Evolutionary conservation across 2,113 vertebrate genomes (phyloP).

Genomic region (Serilophus lunatus): DNA sequence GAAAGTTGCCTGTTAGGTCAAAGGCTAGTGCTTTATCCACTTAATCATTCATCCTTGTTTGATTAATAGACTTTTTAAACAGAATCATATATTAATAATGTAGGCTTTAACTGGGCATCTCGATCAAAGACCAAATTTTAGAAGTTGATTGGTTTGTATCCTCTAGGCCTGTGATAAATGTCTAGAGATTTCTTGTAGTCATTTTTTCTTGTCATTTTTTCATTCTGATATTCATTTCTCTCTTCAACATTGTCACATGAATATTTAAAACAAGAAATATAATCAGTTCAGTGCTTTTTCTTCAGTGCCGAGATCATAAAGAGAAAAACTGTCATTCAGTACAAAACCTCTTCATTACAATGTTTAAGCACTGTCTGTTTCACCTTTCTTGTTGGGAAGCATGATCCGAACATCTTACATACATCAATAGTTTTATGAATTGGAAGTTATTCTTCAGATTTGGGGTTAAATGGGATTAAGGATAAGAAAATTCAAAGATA

Average conservation of each 20-base stretch:
- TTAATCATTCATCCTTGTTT: constrained; percentile 70
- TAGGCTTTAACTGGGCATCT: constrained; percentile 67
- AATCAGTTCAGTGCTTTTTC: constrained; percentile 60
- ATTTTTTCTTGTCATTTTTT: constrained; percentile 57
- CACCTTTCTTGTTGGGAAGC: constrained; percentile 15
- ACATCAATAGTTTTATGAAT: neutral
- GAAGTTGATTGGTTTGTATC: constrained; percentile 70
- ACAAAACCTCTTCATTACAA: constrained; percentile 57
- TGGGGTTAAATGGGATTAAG: neutral
- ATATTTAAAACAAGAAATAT: constrained; percentile 72
- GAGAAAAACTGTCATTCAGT: constrained; percentile 40
- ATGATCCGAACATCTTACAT: neutral
- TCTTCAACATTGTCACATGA: constrained; percentile 69
- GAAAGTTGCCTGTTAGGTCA: constrained; percentile 58
- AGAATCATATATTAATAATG: constrained; percentile 74
- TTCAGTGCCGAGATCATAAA: constrained; percentile 47
- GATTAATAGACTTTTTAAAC: constrained; percentile 73
- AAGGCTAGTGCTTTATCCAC: constrained; percentile 56
- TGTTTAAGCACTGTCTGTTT: constrained; percentile 49
- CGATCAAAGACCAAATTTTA: constrained; percentile 65
- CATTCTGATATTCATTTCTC: constrained; percentile 65
- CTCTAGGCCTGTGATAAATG: constrained; percentile 68
- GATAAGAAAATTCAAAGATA: neutral
- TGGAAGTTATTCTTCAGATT: neutral
- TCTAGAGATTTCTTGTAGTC: constrained; percentile 61